These are phyloP conservation scores for Hemibagrus wyckioides DNA, from an alignment of 2,113 vertebrate genomes.

Conservation along the genomic window DNA sequence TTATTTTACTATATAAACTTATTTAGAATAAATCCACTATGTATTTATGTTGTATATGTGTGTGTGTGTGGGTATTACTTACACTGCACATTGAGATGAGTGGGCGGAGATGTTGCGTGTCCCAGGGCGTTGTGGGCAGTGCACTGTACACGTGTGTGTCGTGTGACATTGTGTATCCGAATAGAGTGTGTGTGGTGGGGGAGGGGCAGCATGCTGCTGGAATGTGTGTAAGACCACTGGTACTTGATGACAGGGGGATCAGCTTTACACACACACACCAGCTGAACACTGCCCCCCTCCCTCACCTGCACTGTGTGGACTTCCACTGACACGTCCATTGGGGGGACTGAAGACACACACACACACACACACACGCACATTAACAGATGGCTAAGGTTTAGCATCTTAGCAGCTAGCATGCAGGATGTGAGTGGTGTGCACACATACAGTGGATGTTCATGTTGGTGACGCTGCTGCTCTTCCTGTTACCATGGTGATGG, in stretches of 20 bases:
- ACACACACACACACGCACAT: background rate
- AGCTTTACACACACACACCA: constrained; percentile 74
- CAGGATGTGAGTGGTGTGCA: background rate
- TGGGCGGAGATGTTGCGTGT: constrained; percentile 62
- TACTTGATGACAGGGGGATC: constrained; percentile 72
- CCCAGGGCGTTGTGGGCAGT: constrained; percentile 70
- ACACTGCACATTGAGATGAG: constrained; percentile 69
- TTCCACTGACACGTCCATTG: constrained; percentile 69
- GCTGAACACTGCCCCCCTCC: constrained; percentile 68
- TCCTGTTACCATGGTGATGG: constrained; percentile 54
- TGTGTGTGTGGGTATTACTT: constrained; percentile 47
- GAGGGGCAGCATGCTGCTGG: constrained; percentile 56
- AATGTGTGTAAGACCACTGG: constrained; percentile 70
- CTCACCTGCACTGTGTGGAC: constrained; percentile 62
- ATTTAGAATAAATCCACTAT: background rate
- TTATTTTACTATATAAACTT: background rate
- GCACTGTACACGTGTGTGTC: constrained; percentile 70
- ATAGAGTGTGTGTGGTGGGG: constrained; percentile 52
- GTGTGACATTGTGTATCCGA: constrained; percentile 69
- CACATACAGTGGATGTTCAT: constrained; percentile 74
- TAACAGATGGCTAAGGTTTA: background rate
- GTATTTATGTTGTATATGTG: background rate
- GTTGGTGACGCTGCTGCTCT: constrained; percentile 29
- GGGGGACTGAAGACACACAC: constrained; percentile 64
- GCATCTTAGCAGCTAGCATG: background rate